Conservation (phyloP, 2,113 vertebrate species). For the Acanthochromis polyacanthus region DNA sequence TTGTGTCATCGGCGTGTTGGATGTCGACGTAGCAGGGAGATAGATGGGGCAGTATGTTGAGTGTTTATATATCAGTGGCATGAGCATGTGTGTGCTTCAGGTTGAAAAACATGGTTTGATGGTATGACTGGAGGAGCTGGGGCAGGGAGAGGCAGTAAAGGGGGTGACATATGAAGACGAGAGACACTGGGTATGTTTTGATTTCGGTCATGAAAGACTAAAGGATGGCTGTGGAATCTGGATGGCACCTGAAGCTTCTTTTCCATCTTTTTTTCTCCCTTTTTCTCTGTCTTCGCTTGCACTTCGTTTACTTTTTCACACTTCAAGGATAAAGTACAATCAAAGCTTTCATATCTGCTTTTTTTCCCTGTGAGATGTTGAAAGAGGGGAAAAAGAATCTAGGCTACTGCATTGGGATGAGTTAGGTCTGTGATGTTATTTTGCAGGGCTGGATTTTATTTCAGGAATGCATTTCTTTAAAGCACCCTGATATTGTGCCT, state of each 20-base stretch:
- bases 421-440: slow-evolving; percentile 49
- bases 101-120: slow-evolving; percentile 65
- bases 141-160: slow-evolving; percentile 35
- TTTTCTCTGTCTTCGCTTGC: slow-evolving; percentile 8
- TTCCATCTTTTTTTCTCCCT: neutral
- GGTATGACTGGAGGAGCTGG: slow-evolving; percentile 47
- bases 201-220: slow-evolving; percentile 73
- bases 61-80: slow-evolving; percentile 31
- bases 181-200: slow-evolving; percentile 72
- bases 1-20: neutral
- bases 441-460: slow-evolving; percentile 50
- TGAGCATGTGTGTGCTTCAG: slow-evolving; percentile 11
- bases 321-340: slow-evolving; percentile 73
- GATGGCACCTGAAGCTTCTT: slow-evolving; percentile 66
- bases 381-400: slow-evolving; percentile 58
- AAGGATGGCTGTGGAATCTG: slow-evolving; percentile 65
- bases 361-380: slow-evolving; percentile 39
- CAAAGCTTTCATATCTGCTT: slow-evolving; percentile 62
- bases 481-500: slow-evolving; percentile 4
- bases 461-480: slow-evolving; percentile 51
- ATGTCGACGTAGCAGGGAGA: neutral
- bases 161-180: slow-evolving; percentile 52
- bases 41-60: slow-evolving; percentile 7
- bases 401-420: slow-evolving; percentile 49
- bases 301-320: slow-evolving; percentile 71